These are phyloP conservation scores for Ooceraea biroi DNA, from an alignment of 1,140 invertebrate species.

Conservation along the genomic window DNA sequence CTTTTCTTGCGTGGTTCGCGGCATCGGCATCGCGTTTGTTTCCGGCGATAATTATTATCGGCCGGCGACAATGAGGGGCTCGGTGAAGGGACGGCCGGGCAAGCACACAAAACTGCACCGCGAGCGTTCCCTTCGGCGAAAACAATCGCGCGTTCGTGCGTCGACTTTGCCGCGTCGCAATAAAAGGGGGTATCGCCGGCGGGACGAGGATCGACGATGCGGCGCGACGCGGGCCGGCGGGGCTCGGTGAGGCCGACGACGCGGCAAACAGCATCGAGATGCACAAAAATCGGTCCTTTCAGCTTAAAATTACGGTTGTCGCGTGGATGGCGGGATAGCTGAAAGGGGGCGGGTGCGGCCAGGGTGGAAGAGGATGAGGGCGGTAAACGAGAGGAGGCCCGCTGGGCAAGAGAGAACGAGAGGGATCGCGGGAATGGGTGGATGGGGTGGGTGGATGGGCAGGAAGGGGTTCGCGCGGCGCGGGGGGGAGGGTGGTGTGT, in stretches of 20 bases:
- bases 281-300: constrained; percentile 81
- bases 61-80: constrained; percentile 49
- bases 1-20: constrained; percentile 30
- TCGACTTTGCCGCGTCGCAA: constrained; percentile 66
- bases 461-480: too few species aligned
- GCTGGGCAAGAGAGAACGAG: constrained; percentile 63
- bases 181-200: constrained; percentile 51
- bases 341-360: constrained; percentile 66
- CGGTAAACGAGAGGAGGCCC: constrained; percentile 39
- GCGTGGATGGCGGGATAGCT: constrained; percentile 75
- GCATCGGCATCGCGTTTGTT: constrained; percentile 44
- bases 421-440: constrained; percentile 24
- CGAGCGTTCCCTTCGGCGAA: constrained; percentile 59
- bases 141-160: constrained; percentile 68
- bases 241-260: constrained; percentile 73
- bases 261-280: constrained; percentile 78
- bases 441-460: too few species aligned
- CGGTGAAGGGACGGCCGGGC: constrained; percentile 49
- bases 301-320: constrained; percentile 82
- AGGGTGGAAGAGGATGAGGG: constrained; percentile 32
- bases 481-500: constrained; percentile 72
- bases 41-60: constrained; percentile 59
- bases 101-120: constrained; percentile 27
- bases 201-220: constrained; percentile 25
- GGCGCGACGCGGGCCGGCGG: constrained; percentile 51